phyloP scores from a whole-genome alignment of 2,113 vertebrate species.

The Sigmodon hispidus region DNA sequence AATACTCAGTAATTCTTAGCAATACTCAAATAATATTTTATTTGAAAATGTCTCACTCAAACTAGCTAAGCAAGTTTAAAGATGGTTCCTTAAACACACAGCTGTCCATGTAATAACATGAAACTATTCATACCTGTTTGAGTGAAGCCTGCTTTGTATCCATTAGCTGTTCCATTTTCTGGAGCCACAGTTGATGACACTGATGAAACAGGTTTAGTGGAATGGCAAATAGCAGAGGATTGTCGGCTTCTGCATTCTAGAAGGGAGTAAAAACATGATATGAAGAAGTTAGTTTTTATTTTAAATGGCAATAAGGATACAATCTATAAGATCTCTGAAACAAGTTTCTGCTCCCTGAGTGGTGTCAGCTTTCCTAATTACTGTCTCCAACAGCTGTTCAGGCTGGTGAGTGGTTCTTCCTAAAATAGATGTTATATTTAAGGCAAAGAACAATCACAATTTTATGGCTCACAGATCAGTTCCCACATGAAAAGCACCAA shows the following conservation, averaged over 20 bases:
- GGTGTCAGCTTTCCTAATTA: not conserved
- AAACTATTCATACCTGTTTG: conserved; percentile 90
- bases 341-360: not conserved
- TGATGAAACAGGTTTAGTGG: conserved; percentile 93
- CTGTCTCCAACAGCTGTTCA: not conserved
- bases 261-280: conserved; percentile 80
- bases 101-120: not conserved
- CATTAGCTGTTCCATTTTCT: conserved; percentile 93
- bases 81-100: conserved; percentile 33
- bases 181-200: conserved; percentile 91
- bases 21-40: conserved; percentile 21
- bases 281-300: not conserved
- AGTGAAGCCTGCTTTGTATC: conserved; percentile 92
- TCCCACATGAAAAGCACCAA: not conserved
- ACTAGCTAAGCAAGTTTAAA: conserved; percentile 10
- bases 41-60: conserved; percentile 35
- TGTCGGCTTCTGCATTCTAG: conserved; percentile 96
- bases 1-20: not conserved
- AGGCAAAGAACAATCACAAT: not conserved
- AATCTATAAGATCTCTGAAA: conserved; percentile 42
- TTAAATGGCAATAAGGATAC: not conserved
- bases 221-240: conserved; percentile 88
- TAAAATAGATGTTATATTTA: not conserved
- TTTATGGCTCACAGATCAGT: not conserved
- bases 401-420: not conserved